Conservation (phyloP, 2,113 vertebrate species). For the Calypte anna region DNA sequence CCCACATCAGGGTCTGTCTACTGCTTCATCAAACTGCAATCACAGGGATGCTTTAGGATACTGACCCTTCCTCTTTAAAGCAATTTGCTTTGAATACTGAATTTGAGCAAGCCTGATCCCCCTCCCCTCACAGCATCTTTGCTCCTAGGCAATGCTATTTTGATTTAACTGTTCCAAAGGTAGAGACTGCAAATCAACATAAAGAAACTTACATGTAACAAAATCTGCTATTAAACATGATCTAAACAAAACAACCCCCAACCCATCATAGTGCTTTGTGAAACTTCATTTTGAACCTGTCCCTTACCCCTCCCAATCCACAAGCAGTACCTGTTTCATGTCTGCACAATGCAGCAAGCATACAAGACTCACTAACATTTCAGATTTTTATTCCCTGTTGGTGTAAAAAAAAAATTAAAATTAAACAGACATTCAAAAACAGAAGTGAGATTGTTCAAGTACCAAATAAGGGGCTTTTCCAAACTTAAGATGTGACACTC, state of each 20-base stretch:
- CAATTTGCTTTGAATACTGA: background rate
- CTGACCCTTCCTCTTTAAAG: background rate
- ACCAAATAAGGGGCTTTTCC: slow-evolving; percentile 73
- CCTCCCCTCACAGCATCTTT: background rate
- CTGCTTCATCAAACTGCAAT: background rate
- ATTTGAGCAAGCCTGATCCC: background rate
- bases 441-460: slow-evolving; percentile 73
- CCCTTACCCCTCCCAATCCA: background rate
- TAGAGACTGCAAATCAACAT: slow-evolving; percentile 17
- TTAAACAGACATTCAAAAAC: slow-evolving; percentile 64
- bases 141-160: background rate
- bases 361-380: slow-evolving; percentile 64
- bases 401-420: slow-evolving; percentile 47
- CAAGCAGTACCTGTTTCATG: slow-evolving; percentile 47
- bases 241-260: slow-evolving; percentile 20
- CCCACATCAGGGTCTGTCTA: background rate
- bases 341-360: slow-evolving; percentile 68
- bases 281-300: slow-evolving; percentile 44
- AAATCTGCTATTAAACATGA: background rate
- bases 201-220: background rate
- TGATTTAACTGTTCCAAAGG: slow-evolving; percentile 1
- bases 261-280: slow-evolving; percentile 3
- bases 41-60: background rate
- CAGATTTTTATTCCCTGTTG: slow-evolving; percentile 70
- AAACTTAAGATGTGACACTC: slow-evolving; percentile 31